A percentile compares a stretch with the other conserved stretches of the same genome.
These are phyloP conservation scores for Dexiosoma caninum DNA, from an alignment of 2,888 invertebrate species.

Conservation along the genomic window DNA sequence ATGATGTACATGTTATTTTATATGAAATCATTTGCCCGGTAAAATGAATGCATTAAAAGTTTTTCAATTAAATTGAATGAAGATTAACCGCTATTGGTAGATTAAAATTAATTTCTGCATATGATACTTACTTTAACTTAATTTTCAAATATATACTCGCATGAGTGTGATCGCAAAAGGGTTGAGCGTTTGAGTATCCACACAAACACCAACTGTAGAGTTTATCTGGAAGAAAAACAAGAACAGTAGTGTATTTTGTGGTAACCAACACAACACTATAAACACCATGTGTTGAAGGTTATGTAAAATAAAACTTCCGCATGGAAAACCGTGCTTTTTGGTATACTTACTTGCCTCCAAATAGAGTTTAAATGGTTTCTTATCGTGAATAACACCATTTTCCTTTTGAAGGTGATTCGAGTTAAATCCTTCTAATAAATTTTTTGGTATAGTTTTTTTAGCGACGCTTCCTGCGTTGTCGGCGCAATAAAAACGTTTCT, in stretches of 20 bases:
- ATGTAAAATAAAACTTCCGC: conserved; percentile 63
- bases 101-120: background rate
- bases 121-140: conserved; percentile 80
- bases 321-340: background rate
- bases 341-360: conserved; percentile 81
- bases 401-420: conserved; percentile 82
- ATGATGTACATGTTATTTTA: too few species aligned
- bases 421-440: conserved; percentile 81
- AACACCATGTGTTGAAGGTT: conserved; percentile 48
- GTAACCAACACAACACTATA: background rate
- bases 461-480: conserved; percentile 1
- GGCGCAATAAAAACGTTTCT: conserved; percentile 60
- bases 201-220: conserved; percentile 95
- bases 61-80: too few species aligned
- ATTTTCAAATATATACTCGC: conserved; percentile 86
- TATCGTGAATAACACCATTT: conserved; percentile 90
- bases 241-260: conserved; percentile 64
- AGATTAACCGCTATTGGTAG: too few species aligned
- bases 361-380: conserved; percentile 89
- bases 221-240: conserved; percentile 79
- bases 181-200: conserved; percentile 94
- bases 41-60: too few species aligned
- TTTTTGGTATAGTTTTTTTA: conserved; percentile 82
- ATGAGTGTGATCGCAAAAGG: conserved; percentile 96
- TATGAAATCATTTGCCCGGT: too few species aligned